Percentiles rank a stretch among this genome's conserved stretches.
These are phyloP conservation scores for Hyles vespertilio DNA, from an alignment of 1,140 invertebrate species.

Conservation along the genomic window DNA sequence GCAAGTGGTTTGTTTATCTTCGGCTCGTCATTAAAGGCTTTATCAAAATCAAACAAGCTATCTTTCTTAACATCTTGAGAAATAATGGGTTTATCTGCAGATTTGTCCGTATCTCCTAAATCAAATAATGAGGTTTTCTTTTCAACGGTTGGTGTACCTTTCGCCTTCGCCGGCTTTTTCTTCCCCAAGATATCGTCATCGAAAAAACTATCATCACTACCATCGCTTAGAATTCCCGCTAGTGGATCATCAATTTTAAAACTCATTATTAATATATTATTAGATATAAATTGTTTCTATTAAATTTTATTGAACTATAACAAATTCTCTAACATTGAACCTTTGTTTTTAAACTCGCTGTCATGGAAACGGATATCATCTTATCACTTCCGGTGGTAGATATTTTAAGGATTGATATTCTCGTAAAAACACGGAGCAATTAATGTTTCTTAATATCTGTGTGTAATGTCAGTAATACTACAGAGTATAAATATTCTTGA, in stretches of 20 bases:
- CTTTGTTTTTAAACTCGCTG: conserved; percentile 44
- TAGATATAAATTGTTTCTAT: too few relatives aligned
- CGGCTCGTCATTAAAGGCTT: conserved; percentile 20
- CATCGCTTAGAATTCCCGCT: conserved; percentile 72
- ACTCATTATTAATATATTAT: conserved; percentile 37
- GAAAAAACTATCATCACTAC: conserved; percentile 74
- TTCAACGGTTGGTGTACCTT: conserved; percentile 33
- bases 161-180: conserved; percentile 51
- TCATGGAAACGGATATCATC: conserved; percentile 37
- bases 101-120: conserved; percentile 36
- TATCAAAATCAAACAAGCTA: conserved; percentile 16
- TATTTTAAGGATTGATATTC: too few relatives aligned
- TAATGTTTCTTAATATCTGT: too few relatives aligned
- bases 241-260: conserved; percentile 71
- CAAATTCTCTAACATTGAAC: too few relatives aligned
- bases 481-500: too few relatives aligned
- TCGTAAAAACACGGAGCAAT: too few relatives aligned
- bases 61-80: conserved; percentile 20
- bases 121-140: conserved; percentile 66
- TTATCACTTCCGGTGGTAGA: too few relatives aligned
- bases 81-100: conserved; percentile 10
- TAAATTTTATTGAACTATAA: too few relatives aligned
- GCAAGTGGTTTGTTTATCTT: conserved; percentile 28
- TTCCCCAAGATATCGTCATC: conserved; percentile 69
- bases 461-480: background rate